A percentile compares a stretch with the other conserved stretches of the same genome.
Evolutionary conservation across 2,888 invertebrate species (phyloP).

Genomic region (Lobophora halterata): DNA sequence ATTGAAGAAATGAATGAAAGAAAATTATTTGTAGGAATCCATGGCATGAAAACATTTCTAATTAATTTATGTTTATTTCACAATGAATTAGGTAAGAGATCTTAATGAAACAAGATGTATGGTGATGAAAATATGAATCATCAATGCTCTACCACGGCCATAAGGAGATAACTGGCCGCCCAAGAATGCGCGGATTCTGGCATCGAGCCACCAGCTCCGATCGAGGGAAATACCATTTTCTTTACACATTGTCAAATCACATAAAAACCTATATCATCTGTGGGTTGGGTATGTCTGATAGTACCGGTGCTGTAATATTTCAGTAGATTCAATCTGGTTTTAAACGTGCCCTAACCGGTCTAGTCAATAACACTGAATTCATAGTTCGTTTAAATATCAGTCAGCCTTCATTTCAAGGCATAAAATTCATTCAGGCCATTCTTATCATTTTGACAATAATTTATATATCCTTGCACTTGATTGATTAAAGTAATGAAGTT

Average conservation of each 20-base stretch:
- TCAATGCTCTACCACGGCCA: constrained; percentile 41
- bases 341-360: no score
- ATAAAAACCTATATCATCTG: constrained; percentile 30
- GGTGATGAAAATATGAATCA: constrained; percentile 40
- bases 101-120: constrained; percentile 24
- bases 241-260: constrained; percentile 54
- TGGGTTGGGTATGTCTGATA: constrained; percentile 2
- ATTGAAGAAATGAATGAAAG: background rate
- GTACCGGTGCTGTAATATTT: constrained; percentile 1
- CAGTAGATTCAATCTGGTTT: no score
- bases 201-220: constrained; percentile 48
- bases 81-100: constrained; percentile 12
- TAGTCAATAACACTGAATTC: no score
- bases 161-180: constrained; percentile 48
- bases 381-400: no score
- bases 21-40: background rate
- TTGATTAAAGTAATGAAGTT: constrained; percentile 9
- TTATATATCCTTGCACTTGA: constrained; percentile 4
- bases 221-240: constrained; percentile 51
- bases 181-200: constrained; percentile 58
- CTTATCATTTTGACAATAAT: constrained; percentile 1
- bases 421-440: background rate
- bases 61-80: background rate
- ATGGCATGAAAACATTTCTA: background rate
- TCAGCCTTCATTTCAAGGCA: constrained; percentile 1